phyloP scores from a whole-genome alignment of 2,797 vertebrate species.

The Acrossocheilus fasciatus region DNA sequence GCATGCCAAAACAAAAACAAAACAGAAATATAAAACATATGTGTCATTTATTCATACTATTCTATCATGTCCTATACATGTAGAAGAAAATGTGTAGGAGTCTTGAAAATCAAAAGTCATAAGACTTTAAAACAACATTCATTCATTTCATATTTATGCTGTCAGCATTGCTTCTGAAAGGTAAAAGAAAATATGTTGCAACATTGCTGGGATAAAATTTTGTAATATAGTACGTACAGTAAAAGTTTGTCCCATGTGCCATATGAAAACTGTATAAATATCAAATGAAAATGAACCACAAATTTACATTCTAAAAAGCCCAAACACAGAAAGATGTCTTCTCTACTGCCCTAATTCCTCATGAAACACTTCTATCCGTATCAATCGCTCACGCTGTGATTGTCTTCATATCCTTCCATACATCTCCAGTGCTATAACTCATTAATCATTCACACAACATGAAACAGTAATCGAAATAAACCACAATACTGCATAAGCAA shows the following conservation, averaged over 20 bases:
- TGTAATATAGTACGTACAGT: neutral
- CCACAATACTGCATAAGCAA: slow-evolving; percentile 47
- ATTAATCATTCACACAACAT: slow-evolving; percentile 50
- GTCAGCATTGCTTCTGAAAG: neutral
- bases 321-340: neutral
- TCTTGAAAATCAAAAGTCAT: neutral
- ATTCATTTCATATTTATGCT: neutral
- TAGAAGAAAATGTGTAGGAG: neutral
- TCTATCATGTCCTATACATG: neutral
- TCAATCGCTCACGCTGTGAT: neutral
- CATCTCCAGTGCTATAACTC: slow-evolving; percentile 5
- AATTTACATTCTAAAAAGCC: neutral
- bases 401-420: slow-evolving; percentile 28
- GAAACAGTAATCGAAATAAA: slow-evolving; percentile 50
- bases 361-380: slow-evolving; percentile 15
- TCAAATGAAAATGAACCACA: slow-evolving; percentile 12
- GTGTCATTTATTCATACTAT: neutral
- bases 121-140: neutral
- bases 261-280: neutral
- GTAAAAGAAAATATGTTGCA: neutral
- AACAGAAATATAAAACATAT: neutral
- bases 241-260: neutral
- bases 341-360: neutral
- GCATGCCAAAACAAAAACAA: neutral
- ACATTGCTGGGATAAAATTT: no score